Base-by-base conservation (phyloP, 2,113 vertebrate species). In the Leptodactylus fuscus region DNA sequence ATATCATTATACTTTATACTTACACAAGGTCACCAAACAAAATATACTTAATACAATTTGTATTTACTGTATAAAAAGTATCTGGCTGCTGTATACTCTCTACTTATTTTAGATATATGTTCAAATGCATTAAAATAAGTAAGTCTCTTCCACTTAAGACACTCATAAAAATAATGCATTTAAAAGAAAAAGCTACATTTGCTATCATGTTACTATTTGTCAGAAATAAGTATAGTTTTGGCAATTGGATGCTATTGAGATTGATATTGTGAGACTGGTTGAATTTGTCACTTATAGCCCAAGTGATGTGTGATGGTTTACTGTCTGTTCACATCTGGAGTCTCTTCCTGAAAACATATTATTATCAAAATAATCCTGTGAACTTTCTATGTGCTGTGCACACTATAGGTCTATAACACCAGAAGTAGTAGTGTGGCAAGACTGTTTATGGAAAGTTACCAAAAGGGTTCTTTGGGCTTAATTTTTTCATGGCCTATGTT, bases 301-400 rank as follows among this genome's bases (percentile, higher is more conserved):
- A 36, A 8, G 75, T 10, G 32, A 55, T 55, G 49, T n/a, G 49
- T 78, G 75, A 55, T 55, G 49, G 32, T 55, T 58, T 53, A 55
- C 49, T n/a, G 49, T 55, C 32, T 34, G 2, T 53, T 55, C 29
- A 78, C 75, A 78, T 55, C 75, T 78, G 75, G 75, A 78, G 22
- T 75, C 7, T 15, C 36, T 34, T 29, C n/a, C 55, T 51, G 27
- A 29, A 29, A 48, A 77, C 53, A 76, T 44, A 32, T 77, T 34
- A 15, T 34, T 20, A 34, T 77, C 51, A 20, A 32, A 46, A 53
- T 55, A 48, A 48, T 46, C 24, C 12, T 48, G n/a, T 44, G n/a
- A n/a, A n/a, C n/a, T n/a, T n/a, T n/a, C n/a, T n/a, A n/a, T n/a
- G n/a, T n/a, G n/a, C n/a, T n/a, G n/a, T n/a, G n/a, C n/a, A n/a